Evolutionary conservation across 2,113 vertebrate genomes (phyloP).

Genomic region (human (Homo sapiens)): GRCh38 chr3:117523001-117523500

Average conservation of each 20-base stretch:
- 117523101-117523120: background rate
- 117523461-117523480: background rate
- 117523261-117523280: background rate
- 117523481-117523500: background rate
- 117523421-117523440: background rate
- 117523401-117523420: background rate
- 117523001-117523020: background rate
- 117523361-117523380: background rate
- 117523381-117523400: background rate
- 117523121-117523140: background rate
- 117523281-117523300: background rate
- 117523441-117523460: background rate
- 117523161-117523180: background rate
- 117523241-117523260: background rate
- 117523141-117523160: background rate
- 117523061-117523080: background rate
- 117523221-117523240: background rate
- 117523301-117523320: background rate
- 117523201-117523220: background rate
- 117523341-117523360: background rate
- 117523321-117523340: background rate
- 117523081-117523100: background rate
- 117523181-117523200: background rate
- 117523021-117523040: background rate
- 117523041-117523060: background rate